Evolutionary conservation across 2,888 invertebrate genomes (phyloP), one percentile per base, ranked within the genome.

Genomic region (Scrobipalpa atriplicella): DNA sequence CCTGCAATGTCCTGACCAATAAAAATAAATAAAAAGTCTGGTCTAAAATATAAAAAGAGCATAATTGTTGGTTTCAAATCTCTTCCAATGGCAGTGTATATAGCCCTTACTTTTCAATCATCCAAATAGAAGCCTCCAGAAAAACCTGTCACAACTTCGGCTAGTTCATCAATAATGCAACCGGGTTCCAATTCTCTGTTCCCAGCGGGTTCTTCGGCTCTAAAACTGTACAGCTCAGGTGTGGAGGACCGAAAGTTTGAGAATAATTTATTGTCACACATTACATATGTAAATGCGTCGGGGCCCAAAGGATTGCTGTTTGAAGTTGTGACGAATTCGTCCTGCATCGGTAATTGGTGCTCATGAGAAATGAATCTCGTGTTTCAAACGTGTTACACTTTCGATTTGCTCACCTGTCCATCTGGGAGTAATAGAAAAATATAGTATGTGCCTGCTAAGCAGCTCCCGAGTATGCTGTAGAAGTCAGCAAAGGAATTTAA

Each of bases 221-320:
- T 21, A 54, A 21, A 54, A 54, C 54, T 54, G 54, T 54, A 54
- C 54, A 21, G 10, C 54, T 19, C 54, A 54, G 54, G 54, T 54
- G 54, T 39, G 61, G 39, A 61, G 58, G 58, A 58, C 58, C 58
- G n/a, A 58, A 58, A 58, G 61, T 61, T 61, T 39, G 39, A 41
- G 61, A 61, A 61, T 61, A 41, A 61, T 61, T 61, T 61, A 61
- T 61, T 10, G 29, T 41, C 7, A 3, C 19, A 61, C 29, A 41
- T 61, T 61, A 61, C 61, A 61, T 61, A 61, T 61, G 61, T 61
- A 61, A 61, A 61, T 41, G 41, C 10, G 39, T 41, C 10, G 18
- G 9, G 36, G 38, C 38, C 58, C 36, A 9, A 18, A 38, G 58
- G 54, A 21, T 56, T 56, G 58, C 58, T 58, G 38, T 58, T 58